Percentiles rank a stretch among this genome's conserved stretches.
Conservation (phyloP, 2,888 invertebrate species). For the Herminia tarsipennalis region DNA sequence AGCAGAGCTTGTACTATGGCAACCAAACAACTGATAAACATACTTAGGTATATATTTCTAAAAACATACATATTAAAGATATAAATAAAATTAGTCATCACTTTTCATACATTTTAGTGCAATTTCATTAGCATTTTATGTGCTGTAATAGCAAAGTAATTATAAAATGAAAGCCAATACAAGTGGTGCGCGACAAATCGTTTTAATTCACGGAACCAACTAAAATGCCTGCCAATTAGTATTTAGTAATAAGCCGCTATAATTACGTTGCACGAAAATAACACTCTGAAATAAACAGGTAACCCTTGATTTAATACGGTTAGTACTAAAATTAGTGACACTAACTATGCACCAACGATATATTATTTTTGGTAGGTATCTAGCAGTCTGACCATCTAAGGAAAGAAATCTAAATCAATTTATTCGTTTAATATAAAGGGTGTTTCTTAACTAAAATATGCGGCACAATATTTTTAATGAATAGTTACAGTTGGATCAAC, state of each 20-base stretch:
- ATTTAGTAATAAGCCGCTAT: slow-evolving; percentile 12
- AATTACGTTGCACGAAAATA: slow-evolving; percentile 1
- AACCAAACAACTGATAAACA: too few species aligned
- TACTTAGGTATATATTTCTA: too few species aligned
- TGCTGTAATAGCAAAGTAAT: too few species aligned
- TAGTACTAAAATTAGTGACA: neutral
- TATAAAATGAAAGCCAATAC: too few species aligned
- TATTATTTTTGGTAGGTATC: slow-evolving; percentile 6
- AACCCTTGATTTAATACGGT: neutral
- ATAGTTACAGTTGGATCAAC: too few species aligned
- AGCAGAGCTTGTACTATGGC: too few species aligned
- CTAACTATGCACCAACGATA: slow-evolving; percentile 2
- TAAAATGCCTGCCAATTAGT: neutral
- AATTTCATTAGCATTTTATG: too few species aligned
- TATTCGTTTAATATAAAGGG: neutral
- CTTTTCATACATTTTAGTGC: too few species aligned
- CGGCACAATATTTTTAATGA: too few species aligned
- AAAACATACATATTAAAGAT: too few species aligned
- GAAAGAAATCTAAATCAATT: slow-evolving; percentile 14
- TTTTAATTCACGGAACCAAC: neutral
- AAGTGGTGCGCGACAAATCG: too few species aligned
- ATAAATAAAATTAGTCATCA: too few species aligned
- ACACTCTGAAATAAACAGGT: neutral
- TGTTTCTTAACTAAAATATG: neutral
- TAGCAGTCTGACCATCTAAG: neutral